Conservation (phyloP, 2,113 vertebrate genomes). For the Rhadina sibilatrix region DNA sequence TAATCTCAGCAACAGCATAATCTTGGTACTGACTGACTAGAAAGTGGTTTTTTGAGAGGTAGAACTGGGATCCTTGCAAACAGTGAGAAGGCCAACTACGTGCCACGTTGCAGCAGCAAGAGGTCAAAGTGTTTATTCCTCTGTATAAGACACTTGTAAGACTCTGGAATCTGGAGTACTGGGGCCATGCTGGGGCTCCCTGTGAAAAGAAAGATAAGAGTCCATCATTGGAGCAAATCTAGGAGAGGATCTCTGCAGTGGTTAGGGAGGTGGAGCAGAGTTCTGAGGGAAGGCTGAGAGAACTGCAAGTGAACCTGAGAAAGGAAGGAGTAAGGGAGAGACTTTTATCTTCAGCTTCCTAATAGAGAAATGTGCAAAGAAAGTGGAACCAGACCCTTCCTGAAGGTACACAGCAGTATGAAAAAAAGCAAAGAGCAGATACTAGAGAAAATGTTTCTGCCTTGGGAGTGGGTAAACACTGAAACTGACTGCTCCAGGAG, state of each 20-base stretch:
- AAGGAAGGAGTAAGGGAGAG: background rate
- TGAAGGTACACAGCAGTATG: background rate
- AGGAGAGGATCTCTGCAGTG: background rate
- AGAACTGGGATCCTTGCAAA: background rate
- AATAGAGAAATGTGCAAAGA: background rate
- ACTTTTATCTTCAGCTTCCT: background rate
- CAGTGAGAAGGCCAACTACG: accelerated
- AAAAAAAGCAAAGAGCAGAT: background rate
- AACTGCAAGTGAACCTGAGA: background rate
- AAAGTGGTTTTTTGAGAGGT: background rate
- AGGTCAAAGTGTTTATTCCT: background rate
- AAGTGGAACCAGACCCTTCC: background rate
- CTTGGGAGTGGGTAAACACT: accelerated
- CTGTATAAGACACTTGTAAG: background rate
- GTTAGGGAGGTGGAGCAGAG: background rate
- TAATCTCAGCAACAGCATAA: background rate
- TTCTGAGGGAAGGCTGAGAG: background rate
- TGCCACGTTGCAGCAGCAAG: background rate
- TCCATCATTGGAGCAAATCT: background rate
- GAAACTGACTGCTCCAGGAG: background rate
- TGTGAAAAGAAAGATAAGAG: background rate
- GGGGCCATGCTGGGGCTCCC: background rate
- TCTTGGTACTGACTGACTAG: background rate
- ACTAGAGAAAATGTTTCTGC: background rate
- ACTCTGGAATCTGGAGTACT: background rate